Evolutionary conservation across 2,797 vertebrate species (phyloP).

Genomic region (Rhinatrema bivittatum): DNA sequence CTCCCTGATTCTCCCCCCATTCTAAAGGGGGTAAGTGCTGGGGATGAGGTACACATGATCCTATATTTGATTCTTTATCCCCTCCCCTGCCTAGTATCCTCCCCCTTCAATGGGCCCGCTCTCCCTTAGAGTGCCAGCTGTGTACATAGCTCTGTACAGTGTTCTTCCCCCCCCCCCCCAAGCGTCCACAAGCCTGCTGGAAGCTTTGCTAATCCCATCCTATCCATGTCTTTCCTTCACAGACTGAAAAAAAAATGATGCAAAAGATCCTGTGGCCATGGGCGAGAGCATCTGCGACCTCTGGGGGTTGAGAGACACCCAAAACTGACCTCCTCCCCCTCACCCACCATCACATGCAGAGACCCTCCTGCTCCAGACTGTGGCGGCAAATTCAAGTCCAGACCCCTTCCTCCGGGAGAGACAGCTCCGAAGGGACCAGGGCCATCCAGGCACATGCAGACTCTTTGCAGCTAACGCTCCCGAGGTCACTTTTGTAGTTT

Average conservation of each 20-base stretch:
- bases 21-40: constrained; percentile 18
- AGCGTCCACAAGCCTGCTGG: not conserved
- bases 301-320: too few species aligned
- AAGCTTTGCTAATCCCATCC: not conserved
- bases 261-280: not conserved
- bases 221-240: not conserved
- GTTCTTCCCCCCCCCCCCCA: too few species aligned
- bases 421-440: too few species aligned
- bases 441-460: too few species aligned
- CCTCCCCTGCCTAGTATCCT: not conserved
- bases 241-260: constrained; percentile 10
- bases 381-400: not conserved
- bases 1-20: too few species aligned
- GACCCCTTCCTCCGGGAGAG: not conserved
- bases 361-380: too few species aligned
- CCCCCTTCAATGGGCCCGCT: not conserved
- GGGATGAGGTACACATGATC: not conserved
- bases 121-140: not conserved
- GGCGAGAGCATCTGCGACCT: rapidly evolving
- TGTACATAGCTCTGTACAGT: not conserved
- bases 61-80: not conserved
- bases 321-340: not conserved
- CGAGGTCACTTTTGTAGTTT: too few species aligned
- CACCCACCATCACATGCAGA: not conserved
- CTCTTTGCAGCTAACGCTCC: too few species aligned